Base-by-base conservation (phyloP, 2,113 vertebrate species). In the Scortum barcoo region DNA sequence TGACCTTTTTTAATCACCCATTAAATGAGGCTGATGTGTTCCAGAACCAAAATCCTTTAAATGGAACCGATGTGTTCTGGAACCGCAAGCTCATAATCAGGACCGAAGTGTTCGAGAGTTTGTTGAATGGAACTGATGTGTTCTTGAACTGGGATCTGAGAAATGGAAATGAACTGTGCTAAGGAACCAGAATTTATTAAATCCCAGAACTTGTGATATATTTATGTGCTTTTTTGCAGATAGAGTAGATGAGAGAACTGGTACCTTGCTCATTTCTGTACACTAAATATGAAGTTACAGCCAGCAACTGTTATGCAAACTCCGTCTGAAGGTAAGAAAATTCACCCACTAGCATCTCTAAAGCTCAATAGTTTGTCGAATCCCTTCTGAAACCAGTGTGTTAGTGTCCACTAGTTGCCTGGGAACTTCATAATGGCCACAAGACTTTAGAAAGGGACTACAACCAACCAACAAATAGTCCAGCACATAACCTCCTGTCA, bases 1-100 rank as follows among this genome's bases (percentile, higher is more conserved):
- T 77, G 82, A 88, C 82, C 76, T 80, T 89, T 78, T 72, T n/a
- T 61, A 48, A 66, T 69, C 68, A 62, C 46, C 67, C 80, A 60
- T 78, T 78, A 81, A 85, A 83, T 54, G 36, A 36, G 68, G 42
- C 54, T 70, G 56, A 83, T 51, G 62, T 78, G 60, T 56, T 87
- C 60, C 69, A 71, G 56, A 76, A 56, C 20, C 40, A 51, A 42
- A 60, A 50, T 7, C 26, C 0, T 33, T 76, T 63, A 54, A 82
- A 50, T 26, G 56, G 40, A 62, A 24, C 51, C n/a, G 30, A 78
- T 26, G 60, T 33, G 76, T 71, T 76, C 44, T n/a, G n/a, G 36
- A 78, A 61, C n/a, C 68, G 10, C 69, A 46, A 44, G 51, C 61
- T 57, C 14, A 48, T 51, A 72, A 76, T 48, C 16, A 16, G 38